These are phyloP conservation scores for Sceloporus tristichus DNA, from an alignment of 2,113 vertebrate species.

Conservation along the genomic window DNA sequence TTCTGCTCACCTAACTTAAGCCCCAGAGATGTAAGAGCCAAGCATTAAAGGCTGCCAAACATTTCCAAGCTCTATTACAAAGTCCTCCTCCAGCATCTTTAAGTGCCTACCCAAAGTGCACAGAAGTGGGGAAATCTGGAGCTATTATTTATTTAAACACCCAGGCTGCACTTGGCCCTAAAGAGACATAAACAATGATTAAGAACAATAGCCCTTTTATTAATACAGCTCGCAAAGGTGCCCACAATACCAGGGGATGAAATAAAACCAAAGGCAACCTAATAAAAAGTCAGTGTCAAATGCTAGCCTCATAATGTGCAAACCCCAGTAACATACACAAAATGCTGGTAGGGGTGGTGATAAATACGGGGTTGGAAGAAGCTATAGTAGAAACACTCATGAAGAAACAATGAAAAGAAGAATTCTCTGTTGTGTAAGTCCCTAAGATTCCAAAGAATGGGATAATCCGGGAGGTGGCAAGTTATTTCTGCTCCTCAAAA, in stretches of 20 bases:
- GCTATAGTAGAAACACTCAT: neutral
- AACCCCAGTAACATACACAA: neutral
- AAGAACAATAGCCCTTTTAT: neutral
- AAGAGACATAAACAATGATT: slow-evolving; percentile 7
- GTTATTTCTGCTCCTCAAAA: too few species aligned
- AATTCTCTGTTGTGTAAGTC: too few species aligned
- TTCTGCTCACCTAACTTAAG: neutral
- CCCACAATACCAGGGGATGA: neutral
- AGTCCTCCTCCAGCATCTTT: neutral
- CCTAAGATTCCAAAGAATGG: neutral
- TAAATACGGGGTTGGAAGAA: neutral
- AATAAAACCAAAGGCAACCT: neutral
- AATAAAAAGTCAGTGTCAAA: neutral
- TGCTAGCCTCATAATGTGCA: neutral
- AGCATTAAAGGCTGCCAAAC: neutral
- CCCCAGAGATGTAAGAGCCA: neutral
- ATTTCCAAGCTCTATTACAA: neutral
- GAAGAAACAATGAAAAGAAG: neutral
- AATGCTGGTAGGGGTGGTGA: neutral
- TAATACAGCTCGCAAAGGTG: neutral
- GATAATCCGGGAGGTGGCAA: neutral
- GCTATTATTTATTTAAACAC: neutral
- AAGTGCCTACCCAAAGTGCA: neutral
- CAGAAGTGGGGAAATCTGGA: neutral
- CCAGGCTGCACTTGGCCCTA: neutral